Evolutionary conservation across 2,888 invertebrate species (phyloP).

Genomic region (Drosophila mulleri): DNA sequence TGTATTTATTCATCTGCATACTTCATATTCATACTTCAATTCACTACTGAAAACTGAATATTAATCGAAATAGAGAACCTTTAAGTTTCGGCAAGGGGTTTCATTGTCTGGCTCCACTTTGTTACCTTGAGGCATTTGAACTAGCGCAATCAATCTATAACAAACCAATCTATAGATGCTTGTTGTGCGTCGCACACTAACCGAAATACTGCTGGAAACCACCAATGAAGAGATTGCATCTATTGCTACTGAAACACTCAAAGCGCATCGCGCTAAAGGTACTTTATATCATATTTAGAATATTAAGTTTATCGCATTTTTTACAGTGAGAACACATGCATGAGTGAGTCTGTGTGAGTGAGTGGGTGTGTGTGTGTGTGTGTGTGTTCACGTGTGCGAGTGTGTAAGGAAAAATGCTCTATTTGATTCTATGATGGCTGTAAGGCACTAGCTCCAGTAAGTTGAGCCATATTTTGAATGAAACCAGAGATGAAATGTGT

Average conservation of each 20-base stretch:
- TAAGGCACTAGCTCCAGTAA: constrained; percentile 1
- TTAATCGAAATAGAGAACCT: not conserved
- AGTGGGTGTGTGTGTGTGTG: constrained; percentile 13
- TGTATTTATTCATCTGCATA: too few species aligned
- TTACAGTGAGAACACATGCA: constrained; percentile 47
- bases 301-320: constrained; percentile 48
- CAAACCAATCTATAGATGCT: constrained; percentile 89
- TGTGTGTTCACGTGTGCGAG: constrained; percentile 5
- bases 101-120: constrained; percentile 61
- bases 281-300: constrained; percentile 83
- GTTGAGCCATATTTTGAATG: constrained; percentile 11
- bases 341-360: constrained; percentile 32
- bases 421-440: constrained; percentile 13
- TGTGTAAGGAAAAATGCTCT: constrained; percentile 51
- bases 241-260: constrained; percentile 94
- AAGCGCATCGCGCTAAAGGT: constrained; percentile 93
- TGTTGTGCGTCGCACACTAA: constrained; percentile 94
- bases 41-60: not conserved
- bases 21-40: not conserved
- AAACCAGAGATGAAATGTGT: constrained; percentile 14
- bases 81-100: constrained; percentile 32
- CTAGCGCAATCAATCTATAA: constrained; percentile 56
- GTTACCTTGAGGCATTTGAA: constrained; percentile 32
- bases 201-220: constrained; percentile 97
- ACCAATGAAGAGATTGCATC: constrained; percentile 95